Evolutionary conservation across 2,797 vertebrate species (phyloP).

Genomic region (Labroides dimidiatus): DNA sequence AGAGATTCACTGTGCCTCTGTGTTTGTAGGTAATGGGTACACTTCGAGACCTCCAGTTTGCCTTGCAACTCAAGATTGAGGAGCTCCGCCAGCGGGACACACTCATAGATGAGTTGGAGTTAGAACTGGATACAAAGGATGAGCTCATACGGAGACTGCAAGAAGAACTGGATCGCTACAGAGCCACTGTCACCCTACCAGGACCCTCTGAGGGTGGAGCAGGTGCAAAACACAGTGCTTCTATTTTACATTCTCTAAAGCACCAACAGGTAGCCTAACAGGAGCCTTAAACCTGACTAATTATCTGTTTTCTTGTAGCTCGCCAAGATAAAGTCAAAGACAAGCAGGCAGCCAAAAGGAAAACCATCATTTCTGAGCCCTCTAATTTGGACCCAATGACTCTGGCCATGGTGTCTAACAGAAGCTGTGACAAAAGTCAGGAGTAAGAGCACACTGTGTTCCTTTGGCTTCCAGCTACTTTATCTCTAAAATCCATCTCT

Average conservation of each 20-base stretch:
- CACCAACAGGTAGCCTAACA: slow-evolving; percentile 1
- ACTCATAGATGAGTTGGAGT: slow-evolving; percentile 86
- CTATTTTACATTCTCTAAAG: slow-evolving; percentile 8
- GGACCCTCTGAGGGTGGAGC: slow-evolving; percentile 62
- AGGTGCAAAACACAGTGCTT: slow-evolving; percentile 44
- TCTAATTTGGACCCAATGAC: slow-evolving; percentile 69
- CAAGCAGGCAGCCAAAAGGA: slow-evolving; percentile 67
- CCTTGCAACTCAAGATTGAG: slow-evolving; percentile 86
- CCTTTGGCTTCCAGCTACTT: slow-evolving; percentile 6
- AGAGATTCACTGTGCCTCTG: neutral
- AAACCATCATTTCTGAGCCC: slow-evolving; percentile 80
- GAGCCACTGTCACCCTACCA: slow-evolving; percentile 69
- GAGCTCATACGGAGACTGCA: slow-evolving; percentile 87
- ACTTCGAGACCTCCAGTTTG: slow-evolving; percentile 86
- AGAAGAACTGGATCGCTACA: slow-evolving; percentile 85
- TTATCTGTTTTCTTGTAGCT: slow-evolving; percentile 44
- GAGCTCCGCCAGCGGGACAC: slow-evolving; percentile 88
- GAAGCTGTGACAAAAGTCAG: slow-evolving; percentile 79
- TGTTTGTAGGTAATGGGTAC: slow-evolving; percentile 81
- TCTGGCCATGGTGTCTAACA: slow-evolving; percentile 64
- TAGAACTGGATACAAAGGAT: slow-evolving; percentile 87
- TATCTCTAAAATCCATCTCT: slow-evolving; percentile 8
- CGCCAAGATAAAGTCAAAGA: slow-evolving; percentile 61
- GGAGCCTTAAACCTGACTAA: slow-evolving; percentile 2
- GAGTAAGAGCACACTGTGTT: slow-evolving; percentile 75